Evolutionary conservation across 1,140 invertebrate genomes (phyloP).

Genomic region (Adoxophyes honmai): DNA sequence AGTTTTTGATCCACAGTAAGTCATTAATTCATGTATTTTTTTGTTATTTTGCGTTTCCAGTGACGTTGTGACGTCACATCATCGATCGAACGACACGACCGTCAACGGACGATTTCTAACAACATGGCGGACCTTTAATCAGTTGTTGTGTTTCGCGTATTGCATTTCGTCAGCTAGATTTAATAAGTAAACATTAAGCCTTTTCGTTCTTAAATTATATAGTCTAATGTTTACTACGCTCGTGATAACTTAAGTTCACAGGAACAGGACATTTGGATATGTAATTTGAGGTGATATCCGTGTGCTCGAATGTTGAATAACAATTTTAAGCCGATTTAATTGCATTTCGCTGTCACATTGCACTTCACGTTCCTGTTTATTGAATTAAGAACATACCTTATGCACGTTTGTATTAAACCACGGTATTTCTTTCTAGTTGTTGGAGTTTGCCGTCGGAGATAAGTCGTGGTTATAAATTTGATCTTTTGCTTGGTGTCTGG

Average conservation of each 20-base stretch:
- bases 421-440: slow-evolving; percentile 17
- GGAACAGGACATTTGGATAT: not conserved
- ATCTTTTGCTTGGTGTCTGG: slow-evolving; percentile 13
- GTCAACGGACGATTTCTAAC: slow-evolving; percentile 57
- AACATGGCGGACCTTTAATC: slow-evolving; percentile 67
- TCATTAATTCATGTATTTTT: no score
- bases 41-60: not conserved
- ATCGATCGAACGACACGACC: slow-evolving; percentile 10
- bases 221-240: not conserved
- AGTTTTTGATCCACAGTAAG: no score
- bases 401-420: not conserved
- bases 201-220: not conserved
- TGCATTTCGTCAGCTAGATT: slow-evolving; percentile 1
- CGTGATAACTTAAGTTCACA: not conserved
- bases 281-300: slow-evolving; percentile 15
- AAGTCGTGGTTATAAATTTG: slow-evolving; percentile 18
- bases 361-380: slow-evolving; percentile 29
- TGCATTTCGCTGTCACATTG: slow-evolving; percentile 32
- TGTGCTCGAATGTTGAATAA: slow-evolving; percentile 21
- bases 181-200: not conserved
- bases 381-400: slow-evolving; percentile 23
- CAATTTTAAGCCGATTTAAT: slow-evolving; percentile 27
- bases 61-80: slow-evolving; percentile 23
- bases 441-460: slow-evolving; percentile 15
- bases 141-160: slow-evolving; percentile 37